Evolutionary conservation across 2,113 vertebrate genomes (phyloP).

Genomic region (Chionodraco myersi): DNA sequence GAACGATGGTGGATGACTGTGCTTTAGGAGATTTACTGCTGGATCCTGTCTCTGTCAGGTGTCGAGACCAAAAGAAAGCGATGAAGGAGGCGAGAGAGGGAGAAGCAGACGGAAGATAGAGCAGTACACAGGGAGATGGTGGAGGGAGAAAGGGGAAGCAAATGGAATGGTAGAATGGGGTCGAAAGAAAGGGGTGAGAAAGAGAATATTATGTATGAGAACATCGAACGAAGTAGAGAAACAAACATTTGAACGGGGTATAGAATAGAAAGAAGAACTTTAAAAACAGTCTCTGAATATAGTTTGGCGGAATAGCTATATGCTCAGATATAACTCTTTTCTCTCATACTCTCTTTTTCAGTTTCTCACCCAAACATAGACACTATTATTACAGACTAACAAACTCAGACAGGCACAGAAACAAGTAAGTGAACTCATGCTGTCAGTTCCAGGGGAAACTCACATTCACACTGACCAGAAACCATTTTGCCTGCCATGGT

Average conservation of each 20-base stretch:
- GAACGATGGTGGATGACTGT: conserved; percentile 72
- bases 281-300: conserved; percentile 41
- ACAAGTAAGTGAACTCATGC: conserved; percentile 25
- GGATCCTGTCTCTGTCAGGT: conserved; percentile 78
- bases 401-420: background rate
- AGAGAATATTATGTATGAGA: conserved; percentile 49
- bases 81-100: conserved; percentile 28
- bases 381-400: background rate
- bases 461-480: conserved; percentile 5
- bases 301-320: conserved; percentile 31
- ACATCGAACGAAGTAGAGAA: conserved; percentile 20
- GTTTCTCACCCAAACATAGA: conserved; percentile 22
- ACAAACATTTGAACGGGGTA: conserved; percentile 41
- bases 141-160: conserved; percentile 42
- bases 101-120: conserved; percentile 70
- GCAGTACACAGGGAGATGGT: conserved; percentile 61
- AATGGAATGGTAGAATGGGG: conserved; percentile 58
- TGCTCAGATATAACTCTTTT: conserved; percentile 8
- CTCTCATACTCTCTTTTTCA: background rate
- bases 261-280: conserved; percentile 31
- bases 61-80: conserved; percentile 69
- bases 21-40: conserved; percentile 80
- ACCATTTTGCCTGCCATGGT: conserved; percentile 28
- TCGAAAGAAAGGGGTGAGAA: conserved; percentile 58
- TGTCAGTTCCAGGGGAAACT: conserved; percentile 32